Conservation (phyloP, 2,113 vertebrate species). For the Macroglossus sobrinus region DNA sequence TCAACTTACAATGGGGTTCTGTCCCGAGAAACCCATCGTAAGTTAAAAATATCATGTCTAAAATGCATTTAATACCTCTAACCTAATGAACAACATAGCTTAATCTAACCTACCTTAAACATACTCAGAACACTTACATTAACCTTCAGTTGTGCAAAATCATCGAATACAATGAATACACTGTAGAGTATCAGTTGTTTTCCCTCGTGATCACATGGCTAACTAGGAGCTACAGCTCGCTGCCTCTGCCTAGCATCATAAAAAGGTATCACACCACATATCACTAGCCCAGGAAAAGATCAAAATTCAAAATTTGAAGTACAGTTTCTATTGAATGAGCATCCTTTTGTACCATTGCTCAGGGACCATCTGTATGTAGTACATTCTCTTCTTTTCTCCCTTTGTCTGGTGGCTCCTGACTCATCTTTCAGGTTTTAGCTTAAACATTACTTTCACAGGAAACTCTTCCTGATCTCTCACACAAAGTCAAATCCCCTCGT, state of each 20-base stretch:
- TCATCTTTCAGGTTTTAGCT: background rate
- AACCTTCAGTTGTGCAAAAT: background rate
- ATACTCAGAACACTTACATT: background rate
- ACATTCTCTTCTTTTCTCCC: background rate
- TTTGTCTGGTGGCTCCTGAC: background rate
- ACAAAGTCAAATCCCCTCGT: background rate
- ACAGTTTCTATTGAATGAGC: background rate
- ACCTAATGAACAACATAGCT: too few species aligned
- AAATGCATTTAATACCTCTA: background rate
- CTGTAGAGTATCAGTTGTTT: background rate
- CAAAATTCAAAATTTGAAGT: background rate
- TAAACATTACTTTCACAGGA: background rate
- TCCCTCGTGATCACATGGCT: background rate
- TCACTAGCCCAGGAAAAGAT: background rate
- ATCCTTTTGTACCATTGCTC: background rate
- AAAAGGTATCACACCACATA: background rate
- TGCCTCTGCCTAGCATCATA: background rate
- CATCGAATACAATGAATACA: background rate
- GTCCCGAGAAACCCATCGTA: background rate
- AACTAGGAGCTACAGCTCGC: background rate
- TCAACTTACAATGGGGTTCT: background rate
- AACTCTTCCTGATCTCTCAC: background rate
- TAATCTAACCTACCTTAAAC: background rate
- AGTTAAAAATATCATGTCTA: background rate
- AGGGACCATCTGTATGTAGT: background rate